A percentile compares a stretch with the other conserved stretches of the same genome.
Evolutionary conservation across 2,888 invertebrate species (phyloP).

Genomic region (Coremacera marginata): DNA sequence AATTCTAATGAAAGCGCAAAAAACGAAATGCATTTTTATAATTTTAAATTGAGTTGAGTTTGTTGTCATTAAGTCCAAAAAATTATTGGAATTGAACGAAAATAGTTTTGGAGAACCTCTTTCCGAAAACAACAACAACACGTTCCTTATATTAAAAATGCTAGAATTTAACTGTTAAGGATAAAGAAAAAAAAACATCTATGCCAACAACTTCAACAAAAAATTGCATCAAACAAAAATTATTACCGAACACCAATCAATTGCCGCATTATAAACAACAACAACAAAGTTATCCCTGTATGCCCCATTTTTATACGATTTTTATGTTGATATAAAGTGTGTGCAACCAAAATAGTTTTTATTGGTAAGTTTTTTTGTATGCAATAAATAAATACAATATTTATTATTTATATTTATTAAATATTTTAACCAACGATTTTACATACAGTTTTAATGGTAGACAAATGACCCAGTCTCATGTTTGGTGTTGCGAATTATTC

Average conservation of each 20-base stretch:
- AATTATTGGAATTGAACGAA: too few species aligned
- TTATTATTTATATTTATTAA: too few species aligned
- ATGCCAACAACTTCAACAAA: constrained; percentile 23
- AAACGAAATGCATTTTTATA: constrained; percentile 45
- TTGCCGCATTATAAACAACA: constrained; percentile 42
- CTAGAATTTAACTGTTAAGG: constrained; percentile 19
- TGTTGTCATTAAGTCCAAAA: constrained; percentile 9
- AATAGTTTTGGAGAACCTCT: constrained; percentile 1
- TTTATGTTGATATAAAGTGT: constrained; percentile 36
- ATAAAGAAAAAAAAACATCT: constrained; percentile 16
- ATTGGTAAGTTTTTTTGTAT: constrained; percentile 40
- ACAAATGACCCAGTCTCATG: too few species aligned
- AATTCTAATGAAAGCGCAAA: constrained; percentile 41
- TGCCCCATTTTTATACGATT: constrained; percentile 38
- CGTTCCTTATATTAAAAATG: constrained; percentile 54
- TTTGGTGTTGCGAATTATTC: too few species aligned
- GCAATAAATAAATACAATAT: too few species aligned
- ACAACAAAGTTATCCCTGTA: constrained; percentile 14
- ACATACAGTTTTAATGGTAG: too few species aligned
- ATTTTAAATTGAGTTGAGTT: constrained; percentile 29
- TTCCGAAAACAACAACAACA: constrained; percentile 46
- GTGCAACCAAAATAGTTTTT: constrained; percentile 41
- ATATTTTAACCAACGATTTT: too few species aligned
- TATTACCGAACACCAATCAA: constrained; percentile 17
- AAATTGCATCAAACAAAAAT: constrained; percentile 14